Conservation (phyloP, 2,888 invertebrate genomes). For the Hydriomena furcata region DNA sequence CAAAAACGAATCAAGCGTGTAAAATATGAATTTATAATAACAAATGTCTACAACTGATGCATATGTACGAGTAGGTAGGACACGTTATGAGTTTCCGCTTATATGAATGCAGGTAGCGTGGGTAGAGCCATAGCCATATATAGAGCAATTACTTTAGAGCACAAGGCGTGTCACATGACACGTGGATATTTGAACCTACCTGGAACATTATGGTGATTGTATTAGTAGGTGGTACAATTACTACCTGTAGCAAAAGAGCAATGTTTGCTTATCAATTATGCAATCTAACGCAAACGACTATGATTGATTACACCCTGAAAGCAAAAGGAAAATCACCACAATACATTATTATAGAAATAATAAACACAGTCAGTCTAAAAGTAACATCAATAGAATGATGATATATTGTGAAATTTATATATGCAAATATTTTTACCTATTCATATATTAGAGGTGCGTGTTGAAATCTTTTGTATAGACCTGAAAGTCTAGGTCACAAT, state of each 20-base stretch:
- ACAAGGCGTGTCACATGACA: conserved; percentile 11
- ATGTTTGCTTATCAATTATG: too few relatives aligned
- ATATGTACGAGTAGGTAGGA: neutral
- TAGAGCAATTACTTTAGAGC: conserved; percentile 8
- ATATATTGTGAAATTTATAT: too few relatives aligned
- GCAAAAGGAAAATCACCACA: too few relatives aligned
- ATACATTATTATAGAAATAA: too few relatives aligned
- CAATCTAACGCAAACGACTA: too few relatives aligned
- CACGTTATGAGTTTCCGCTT: conserved; percentile 1
- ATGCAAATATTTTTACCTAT: too few relatives aligned
- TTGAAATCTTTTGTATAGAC: conserved; percentile 6
- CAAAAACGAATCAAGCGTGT: neutral
- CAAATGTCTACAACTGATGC: neutral
- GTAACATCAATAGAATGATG: too few relatives aligned
- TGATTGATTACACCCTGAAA: too few relatives aligned
- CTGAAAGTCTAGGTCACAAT: neutral
- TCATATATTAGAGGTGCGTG: neutral
- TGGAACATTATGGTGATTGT: neutral
- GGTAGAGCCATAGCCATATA: neutral
- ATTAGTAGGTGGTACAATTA: too few relatives aligned
- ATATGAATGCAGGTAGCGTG: neutral
- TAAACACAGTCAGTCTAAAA: too few relatives aligned
- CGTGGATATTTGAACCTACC: conserved; percentile 6
- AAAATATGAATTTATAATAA: neutral
- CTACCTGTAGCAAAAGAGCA: too few relatives aligned